Evolutionary conservation across 2,113 vertebrate species (phyloP).

Genomic region (Cricetomys ansorgei): DNA sequence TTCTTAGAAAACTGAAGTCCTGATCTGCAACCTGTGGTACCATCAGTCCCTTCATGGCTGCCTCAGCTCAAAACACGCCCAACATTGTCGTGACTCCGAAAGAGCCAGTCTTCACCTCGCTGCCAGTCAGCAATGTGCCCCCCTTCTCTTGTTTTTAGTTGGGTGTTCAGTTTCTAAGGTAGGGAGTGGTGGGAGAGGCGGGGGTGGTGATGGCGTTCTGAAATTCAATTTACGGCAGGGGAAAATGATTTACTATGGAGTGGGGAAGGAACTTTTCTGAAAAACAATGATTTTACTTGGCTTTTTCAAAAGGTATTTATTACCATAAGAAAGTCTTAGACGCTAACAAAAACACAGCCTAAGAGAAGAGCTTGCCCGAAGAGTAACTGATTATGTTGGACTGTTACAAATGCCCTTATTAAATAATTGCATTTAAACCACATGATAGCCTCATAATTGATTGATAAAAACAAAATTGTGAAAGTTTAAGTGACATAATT

Average conservation of each 20-base stretch:
- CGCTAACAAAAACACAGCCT: constrained; percentile 75
- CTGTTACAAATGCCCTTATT: constrained; percentile 84
- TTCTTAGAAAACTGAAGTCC: constrained; percentile 62
- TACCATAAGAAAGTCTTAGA: constrained; percentile 66
- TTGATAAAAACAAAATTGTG: constrained; percentile 82
- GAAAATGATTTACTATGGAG: constrained; percentile 47
- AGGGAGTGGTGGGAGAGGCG: neutral
- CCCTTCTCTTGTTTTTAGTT: neutral
- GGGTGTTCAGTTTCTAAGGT: constrained; percentile 53
- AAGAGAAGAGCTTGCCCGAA: constrained; percentile 78
- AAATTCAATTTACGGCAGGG: constrained; percentile 14
- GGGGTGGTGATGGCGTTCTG: neutral
- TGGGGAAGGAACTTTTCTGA: constrained; percentile 46
- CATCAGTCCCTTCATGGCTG: neutral
- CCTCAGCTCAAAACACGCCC: constrained; percentile 6
- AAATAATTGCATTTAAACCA: constrained; percentile 81
- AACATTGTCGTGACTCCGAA: neutral
- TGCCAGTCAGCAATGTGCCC: neutral
- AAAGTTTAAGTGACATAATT: constrained; percentile 79
- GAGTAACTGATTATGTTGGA: constrained; percentile 81
- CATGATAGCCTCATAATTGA: constrained; percentile 76
- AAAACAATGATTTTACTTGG: constrained; percentile 68
- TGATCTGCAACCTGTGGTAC: neutral
- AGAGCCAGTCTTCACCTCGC: constrained; percentile 7
- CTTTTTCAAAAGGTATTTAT: constrained; percentile 62